phyloP scores from a whole-genome alignment of 2,113 vertebrate genomes.

The Dasypus novemcinctus region DNA sequence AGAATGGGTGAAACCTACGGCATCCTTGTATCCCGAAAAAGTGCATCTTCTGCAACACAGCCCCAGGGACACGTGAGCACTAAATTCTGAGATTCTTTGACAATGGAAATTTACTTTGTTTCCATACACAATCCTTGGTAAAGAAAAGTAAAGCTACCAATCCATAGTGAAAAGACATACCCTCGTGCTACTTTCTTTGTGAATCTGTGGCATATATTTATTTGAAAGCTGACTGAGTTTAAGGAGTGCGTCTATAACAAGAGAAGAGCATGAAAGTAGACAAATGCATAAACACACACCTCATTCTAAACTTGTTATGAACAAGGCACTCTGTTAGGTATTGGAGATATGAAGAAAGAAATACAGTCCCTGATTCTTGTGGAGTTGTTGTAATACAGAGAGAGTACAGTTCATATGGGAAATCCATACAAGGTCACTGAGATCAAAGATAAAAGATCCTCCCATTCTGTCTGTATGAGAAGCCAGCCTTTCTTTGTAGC shows the following conservation, averaged over 20 bases:
- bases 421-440: neutral
- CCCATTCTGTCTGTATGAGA: neutral
- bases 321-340: neutral
- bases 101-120: neutral
- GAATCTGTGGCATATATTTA: neutral
- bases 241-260: neutral
- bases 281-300: neutral
- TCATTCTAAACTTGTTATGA: neutral
- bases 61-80: neutral
- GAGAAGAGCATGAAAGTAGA: neutral
- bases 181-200: neutral
- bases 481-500: neutral
- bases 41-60: neutral
- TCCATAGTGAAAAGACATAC: neutral
- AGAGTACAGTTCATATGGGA: neutral
- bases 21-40: neutral
- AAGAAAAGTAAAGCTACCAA: neutral
- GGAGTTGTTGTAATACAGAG: neutral
- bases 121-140: neutral
- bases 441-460: neutral
- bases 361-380: neutral
- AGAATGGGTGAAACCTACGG: neutral
- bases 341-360: neutral
- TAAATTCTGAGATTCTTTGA: neutral
- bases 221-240: neutral